Evolutionary conservation across 2,888 invertebrate species (phyloP).

Genomic region (Prosopocoilus inquinatus): DNA sequence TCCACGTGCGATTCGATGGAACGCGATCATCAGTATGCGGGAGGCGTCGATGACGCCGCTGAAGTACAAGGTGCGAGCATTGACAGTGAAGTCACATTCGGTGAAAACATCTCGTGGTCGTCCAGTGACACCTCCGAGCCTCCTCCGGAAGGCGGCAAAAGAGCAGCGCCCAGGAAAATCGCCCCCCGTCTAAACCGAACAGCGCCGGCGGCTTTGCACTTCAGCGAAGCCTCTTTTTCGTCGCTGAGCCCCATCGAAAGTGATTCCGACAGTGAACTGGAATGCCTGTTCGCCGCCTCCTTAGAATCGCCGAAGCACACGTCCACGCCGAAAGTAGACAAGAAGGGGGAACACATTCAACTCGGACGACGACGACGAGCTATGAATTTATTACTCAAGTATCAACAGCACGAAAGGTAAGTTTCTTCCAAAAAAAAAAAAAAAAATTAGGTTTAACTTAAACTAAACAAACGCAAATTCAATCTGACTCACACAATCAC

Average conservation of each 20-base stretch:
- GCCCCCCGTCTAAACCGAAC: slow-evolving; percentile 20
- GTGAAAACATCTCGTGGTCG: slow-evolving; percentile 27
- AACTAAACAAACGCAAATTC: too few relatives aligned
- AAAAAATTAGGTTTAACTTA: too few relatives aligned
- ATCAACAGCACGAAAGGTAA: slow-evolving; percentile 41
- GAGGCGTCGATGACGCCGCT: slow-evolving; percentile 22
- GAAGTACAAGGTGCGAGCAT: slow-evolving; percentile 32
- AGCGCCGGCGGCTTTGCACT: slow-evolving; percentile 23
- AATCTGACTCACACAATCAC: too few relatives aligned
- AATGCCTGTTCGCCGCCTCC: slow-evolving; percentile 41
- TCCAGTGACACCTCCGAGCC: slow-evolving; percentile 19
- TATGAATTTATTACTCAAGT: slow-evolving; percentile 35
- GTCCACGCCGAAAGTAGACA: slow-evolving; percentile 48
- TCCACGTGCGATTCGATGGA: slow-evolving; percentile 15
- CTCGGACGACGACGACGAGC: slow-evolving; percentile 15
- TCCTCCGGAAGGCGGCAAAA: slow-evolving; percentile 9
- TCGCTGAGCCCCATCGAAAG: slow-evolving; percentile 33
- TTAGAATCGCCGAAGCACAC: slow-evolving; percentile 47
- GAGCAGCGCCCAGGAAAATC: slow-evolving; percentile 17
- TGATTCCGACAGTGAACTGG: slow-evolving; percentile 48
- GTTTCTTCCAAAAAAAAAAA: too few relatives aligned
- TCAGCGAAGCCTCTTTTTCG: slow-evolving; percentile 21
- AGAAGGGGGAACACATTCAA: neutral
- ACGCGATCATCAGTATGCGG: slow-evolving; percentile 43
- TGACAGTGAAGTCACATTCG: slow-evolving; percentile 36